Evolutionary conservation across 1,140 invertebrate species (phyloP).

Genomic region (Triops longicaudatus): DNA sequence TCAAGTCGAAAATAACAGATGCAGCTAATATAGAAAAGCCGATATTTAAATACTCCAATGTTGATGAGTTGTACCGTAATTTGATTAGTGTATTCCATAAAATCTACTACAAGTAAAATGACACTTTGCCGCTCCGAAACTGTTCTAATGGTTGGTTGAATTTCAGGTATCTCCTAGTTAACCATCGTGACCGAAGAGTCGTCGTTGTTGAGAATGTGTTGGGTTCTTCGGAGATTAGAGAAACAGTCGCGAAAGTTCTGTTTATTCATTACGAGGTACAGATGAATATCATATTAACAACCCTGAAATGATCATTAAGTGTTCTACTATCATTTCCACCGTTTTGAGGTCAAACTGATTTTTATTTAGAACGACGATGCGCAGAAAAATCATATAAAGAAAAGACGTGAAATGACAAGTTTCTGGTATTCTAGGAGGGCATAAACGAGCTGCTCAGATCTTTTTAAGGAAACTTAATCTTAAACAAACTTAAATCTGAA

Average conservation of each 20-base stretch:
- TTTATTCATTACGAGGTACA: slow-evolving; percentile 84
- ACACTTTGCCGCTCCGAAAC: neutral
- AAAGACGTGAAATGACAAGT: no score
- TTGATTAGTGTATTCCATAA: slow-evolving; percentile 80
- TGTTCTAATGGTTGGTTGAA: slow-evolving; percentile 32
- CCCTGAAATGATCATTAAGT: no score
- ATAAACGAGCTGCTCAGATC: no score
- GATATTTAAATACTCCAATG: slow-evolving; percentile 59
- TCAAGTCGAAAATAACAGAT: slow-evolving; percentile 65
- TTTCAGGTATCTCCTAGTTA: slow-evolving; percentile 71
- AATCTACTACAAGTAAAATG: slow-evolving; percentile 73
- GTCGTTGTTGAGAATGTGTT: slow-evolving; percentile 85
- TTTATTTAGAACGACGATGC: no score
- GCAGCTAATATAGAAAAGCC: slow-evolving; percentile 48
- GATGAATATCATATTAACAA: no score
- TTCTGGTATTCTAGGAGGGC: no score
- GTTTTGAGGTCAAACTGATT: no score
- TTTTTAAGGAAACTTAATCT: no score
- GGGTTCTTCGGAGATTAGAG: slow-evolving; percentile 65
- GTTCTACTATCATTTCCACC: no score
- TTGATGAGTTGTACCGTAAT: slow-evolving; percentile 72
- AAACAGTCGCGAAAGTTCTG: slow-evolving; percentile 81
- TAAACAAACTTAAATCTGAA: no score
- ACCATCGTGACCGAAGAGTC: slow-evolving; percentile 83
- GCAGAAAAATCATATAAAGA: no score